phyloP scores from a whole-genome alignment of 2,888 invertebrate genomes.

The Strigamia crassipes region DNA sequence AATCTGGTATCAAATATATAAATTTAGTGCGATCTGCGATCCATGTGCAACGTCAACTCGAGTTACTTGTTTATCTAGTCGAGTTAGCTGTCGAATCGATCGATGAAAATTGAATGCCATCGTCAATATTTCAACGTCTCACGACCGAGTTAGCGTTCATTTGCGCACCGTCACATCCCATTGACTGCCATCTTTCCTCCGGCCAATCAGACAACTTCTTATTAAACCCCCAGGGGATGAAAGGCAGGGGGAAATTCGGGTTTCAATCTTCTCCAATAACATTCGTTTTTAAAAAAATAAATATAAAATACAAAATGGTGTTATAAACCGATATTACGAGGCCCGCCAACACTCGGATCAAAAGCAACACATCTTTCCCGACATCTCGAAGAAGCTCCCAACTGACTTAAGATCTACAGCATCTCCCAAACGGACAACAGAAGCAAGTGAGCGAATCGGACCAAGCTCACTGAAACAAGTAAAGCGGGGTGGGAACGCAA shows the following conservation, averaged over 20 bases:
- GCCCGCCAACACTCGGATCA: background rate
- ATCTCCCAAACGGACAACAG: constrained; percentile 7
- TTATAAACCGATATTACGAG: background rate
- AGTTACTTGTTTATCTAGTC: constrained; percentile 1
- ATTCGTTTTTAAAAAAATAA: background rate
- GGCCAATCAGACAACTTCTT: background rate
- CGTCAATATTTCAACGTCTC: background rate
- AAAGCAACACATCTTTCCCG: background rate
- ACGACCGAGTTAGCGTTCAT: constrained; percentile 10
- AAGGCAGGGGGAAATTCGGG: background rate
- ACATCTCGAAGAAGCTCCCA: background rate
- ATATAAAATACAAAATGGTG: background rate
- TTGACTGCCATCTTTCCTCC: constrained; percentile 2
- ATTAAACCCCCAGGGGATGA: background rate
- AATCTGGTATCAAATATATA: background rate
- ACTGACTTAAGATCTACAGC: constrained; percentile 3
- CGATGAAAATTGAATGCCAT: constrained; percentile 10
- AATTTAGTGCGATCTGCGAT: constrained; percentile 10
- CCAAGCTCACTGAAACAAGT: background rate
- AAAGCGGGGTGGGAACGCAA: background rate
- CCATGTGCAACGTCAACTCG: background rate
- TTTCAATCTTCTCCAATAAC: background rate
- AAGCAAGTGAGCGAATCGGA: constrained; percentile 4
- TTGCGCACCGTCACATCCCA: constrained; percentile 10
- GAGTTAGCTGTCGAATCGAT: constrained; percentile 3